Evolutionary conservation across 2,797 vertebrate species (phyloP), one percentile per base, ranked within the genome.

Genomic region (Centroberyx gerrardi): DNA sequence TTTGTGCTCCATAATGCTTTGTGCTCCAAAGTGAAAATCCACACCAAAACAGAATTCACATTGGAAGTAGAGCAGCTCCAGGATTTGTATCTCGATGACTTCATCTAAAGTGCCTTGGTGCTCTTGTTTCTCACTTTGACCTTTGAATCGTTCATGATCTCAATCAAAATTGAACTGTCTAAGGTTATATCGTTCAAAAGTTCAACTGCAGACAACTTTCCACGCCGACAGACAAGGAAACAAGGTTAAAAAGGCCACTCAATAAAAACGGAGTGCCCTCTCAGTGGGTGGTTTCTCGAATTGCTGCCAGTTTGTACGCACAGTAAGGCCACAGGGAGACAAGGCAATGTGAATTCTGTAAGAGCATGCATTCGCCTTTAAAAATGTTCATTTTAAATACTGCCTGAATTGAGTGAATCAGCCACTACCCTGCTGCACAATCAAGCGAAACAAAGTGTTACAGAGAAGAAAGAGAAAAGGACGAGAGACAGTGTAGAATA

Each of bases 401-500:
- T 48, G 17, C 17, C 42, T 48, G 14, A 46, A 46, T 14, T 62
- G 13, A 62, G 40, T 42, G 14, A 42, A 42, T 61, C 17, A 17
- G 9, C 10, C 27, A 38, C 22, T 28, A 48, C 42, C 40, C 38
- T 44, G 60, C 46, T 36, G 22, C 12, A 36, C 40, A 22, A 22
- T 22, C 22, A 22, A 22, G 22, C 22, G 36, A 62, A 70, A 29
- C 33, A 40, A 51, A 22, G 71, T 33, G 58, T 58, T 28, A 22
- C 48, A 17, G 22, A 15, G 38, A n/a, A 29, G 48, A 49, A 29
- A 56, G 44, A 56, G 14, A 27, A 42, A 52, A 15, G 10, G 18
- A 33, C 18, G 70, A 31, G 52, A 18, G 59, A 17, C 31, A 54
- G 44, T 65, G 54, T 59, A 49, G 51, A 48, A 70, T 60, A 59